A percentile compares a stretch with the other conserved stretches of the same genome.
Evolutionary conservation across 2,888 invertebrate genomes (phyloP).

Genomic region (Andricus curvator): DNA sequence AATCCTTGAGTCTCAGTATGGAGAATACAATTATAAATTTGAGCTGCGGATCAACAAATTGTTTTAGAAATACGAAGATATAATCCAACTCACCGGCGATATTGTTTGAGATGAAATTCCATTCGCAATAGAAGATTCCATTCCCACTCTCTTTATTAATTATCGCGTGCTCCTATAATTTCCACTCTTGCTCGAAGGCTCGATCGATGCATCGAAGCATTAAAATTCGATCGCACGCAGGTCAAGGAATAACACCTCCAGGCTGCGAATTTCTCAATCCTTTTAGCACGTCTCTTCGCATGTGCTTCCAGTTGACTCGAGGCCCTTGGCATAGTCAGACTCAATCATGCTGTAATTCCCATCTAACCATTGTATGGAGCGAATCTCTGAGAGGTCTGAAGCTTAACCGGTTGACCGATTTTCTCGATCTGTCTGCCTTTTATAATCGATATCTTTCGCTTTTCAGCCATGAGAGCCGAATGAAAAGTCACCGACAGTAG

Average conservation of each 20-base stretch:
- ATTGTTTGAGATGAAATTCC: slow-evolving; percentile 45
- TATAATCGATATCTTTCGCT: slow-evolving; percentile 21
- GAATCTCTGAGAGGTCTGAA: slow-evolving; percentile 22
- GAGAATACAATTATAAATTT: neutral
- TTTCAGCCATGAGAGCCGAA: neutral
- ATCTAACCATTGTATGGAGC: neutral
- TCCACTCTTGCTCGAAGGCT: slow-evolving; percentile 47
- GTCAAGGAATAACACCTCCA: slow-evolving; percentile 23
- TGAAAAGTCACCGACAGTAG: slow-evolving; percentile 45
- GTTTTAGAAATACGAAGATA: slow-evolving; percentile 22
- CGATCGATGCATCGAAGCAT: slow-evolving; percentile 60
- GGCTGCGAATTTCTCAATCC: slow-evolving; percentile 15
- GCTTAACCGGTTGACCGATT: slow-evolving; percentile 31
- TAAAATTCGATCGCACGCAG: slow-evolving; percentile 43
- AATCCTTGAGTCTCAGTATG: neutral
- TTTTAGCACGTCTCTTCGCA: slow-evolving; percentile 17
- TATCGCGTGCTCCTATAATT: slow-evolving; percentile 51
- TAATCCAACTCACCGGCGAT: slow-evolving; percentile 42
- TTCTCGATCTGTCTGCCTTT: slow-evolving; percentile 14
- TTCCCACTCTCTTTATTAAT: slow-evolving; percentile 47
- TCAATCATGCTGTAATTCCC: slow-evolving; percentile 23
- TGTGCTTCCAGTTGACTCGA: neutral
- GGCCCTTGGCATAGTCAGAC: neutral
- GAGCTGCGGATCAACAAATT: neutral
- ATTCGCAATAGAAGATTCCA: slow-evolving; percentile 22